Evolutionary conservation across 2,797 vertebrate species (phyloP), one percentile per base, ranked within the genome.

Genomic region (Aythya fuligula): DNA sequence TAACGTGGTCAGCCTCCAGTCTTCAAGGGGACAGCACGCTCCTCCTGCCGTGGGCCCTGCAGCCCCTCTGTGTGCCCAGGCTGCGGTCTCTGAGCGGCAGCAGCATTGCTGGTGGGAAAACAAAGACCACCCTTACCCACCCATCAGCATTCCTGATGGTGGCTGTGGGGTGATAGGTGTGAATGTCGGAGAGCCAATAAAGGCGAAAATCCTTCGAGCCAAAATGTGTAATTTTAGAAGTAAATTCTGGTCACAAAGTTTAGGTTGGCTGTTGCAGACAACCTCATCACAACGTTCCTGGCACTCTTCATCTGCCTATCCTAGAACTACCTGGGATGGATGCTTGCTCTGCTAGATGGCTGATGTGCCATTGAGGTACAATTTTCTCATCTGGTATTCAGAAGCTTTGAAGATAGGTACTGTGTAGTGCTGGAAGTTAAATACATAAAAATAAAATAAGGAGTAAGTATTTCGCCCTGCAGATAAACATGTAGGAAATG

Each of bases 261-360:
- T 43, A 1, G 8, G 34, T 18, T 70, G 75, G 3, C 4, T 66
- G 69, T 57, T 74, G 28, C 58, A 10, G 66, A 32, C 39, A n/a
- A 3, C 18, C n/a, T 90, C 28, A 9, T 38, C 0, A 1, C 17
- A 11, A 43, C 36, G 45, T 13, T 60, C 24, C 71, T 4, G 2
- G 8, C 6, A 4, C 8, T 25, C 49, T 75, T 61, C 13, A 12
- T 28, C 38, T 41, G 14, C 38, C 38, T 62, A 43, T 28, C 38
- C 49, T 12, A 39, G 25, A 61, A 16, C 10, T 58, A 11, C 2
- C 28, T 58, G 53, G 80, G n/a, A 25, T 56, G 27, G 60, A 14
- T 5, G 5, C 14, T 56, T 58, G 47, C 51, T 73, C 39, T 51
- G 57, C 51, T 54, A 6, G 3, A 4, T 27, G 34, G 65, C 53